A percentile compares a stretch with the other conserved stretches of the same genome.
These are phyloP conservation scores for Palaemon carinicauda DNA, from an alignment of 1,140 invertebrate genomes.

Conservation along the genomic window DNA sequence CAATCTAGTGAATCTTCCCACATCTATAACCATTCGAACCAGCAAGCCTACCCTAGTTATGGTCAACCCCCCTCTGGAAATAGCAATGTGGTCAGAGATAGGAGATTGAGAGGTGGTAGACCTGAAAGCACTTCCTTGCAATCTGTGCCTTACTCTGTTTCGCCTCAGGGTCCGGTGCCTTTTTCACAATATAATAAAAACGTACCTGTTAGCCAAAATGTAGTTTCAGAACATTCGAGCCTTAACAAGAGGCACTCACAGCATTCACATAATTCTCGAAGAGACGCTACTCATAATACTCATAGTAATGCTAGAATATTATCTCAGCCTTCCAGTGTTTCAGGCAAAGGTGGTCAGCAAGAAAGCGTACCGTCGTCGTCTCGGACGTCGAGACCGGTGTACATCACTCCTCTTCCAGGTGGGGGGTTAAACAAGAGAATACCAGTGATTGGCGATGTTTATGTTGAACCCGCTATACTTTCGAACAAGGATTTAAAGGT, in stretches of 20 bases:
- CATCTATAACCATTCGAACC: not conserved
- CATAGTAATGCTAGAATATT: not conserved
- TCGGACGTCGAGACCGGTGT: not conserved
- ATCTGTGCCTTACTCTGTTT: constrained; percentile 26
- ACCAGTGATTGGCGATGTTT: constrained; percentile 30
- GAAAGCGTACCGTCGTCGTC: no score
- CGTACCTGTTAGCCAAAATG: constrained; percentile 13
- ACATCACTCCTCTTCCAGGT: constrained; percentile 39
- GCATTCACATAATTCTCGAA: not conserved
- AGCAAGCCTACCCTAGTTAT: not conserved
- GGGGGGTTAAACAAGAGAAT: constrained; percentile 12
- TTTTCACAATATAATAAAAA: constrained; percentile 15
- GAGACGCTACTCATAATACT: not conserved
- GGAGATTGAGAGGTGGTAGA: constrained; percentile 17
- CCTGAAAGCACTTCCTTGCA: not conserved
- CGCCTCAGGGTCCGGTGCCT: constrained; percentile 29
- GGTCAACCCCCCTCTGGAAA: not conserved
- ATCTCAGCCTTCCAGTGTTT: no score
- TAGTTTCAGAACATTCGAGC: no score
- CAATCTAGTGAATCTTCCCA: not conserved
- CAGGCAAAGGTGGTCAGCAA: no score
- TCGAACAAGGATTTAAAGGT: not conserved
- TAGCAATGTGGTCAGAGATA: not conserved
- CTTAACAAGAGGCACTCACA: no score
- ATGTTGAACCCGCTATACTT: constrained; percentile 32